Conservation (phyloP, 2,113 vertebrate species). For the Apeltes quadracus region DNA sequence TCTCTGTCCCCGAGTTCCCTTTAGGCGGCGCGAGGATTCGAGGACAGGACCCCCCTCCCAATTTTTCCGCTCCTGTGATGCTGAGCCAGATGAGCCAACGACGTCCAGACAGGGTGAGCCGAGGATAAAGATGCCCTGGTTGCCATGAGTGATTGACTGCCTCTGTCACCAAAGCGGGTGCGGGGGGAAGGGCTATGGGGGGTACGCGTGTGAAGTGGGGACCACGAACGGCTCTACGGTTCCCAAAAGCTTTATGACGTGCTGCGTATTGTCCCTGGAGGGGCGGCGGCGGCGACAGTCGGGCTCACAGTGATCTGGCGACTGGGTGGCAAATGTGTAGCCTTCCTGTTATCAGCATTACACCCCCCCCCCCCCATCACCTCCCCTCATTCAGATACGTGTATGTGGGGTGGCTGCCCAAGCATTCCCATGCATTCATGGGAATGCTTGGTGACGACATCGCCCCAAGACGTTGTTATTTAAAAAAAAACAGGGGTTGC, state of each 20-base stretch:
- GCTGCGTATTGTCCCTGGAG: constrained; percentile 29
- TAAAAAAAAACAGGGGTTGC: background rate
- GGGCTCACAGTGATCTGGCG: constrained; percentile 42
- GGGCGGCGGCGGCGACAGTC: constrained; percentile 28
- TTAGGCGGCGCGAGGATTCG: constrained; percentile 21
- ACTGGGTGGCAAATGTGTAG: constrained; percentile 59
- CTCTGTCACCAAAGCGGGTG: constrained; percentile 37
- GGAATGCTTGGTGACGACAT: constrained; percentile 10
- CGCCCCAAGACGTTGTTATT: constrained; percentile 12
- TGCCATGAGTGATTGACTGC: constrained; percentile 69
- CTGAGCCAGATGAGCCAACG: constrained; percentile 53
- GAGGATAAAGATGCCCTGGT: constrained; percentile 71
- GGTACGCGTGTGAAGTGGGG: constrained; percentile 38
- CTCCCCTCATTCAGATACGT: constrained; percentile 6
- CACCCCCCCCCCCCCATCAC: background rate
- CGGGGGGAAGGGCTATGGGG: background rate
- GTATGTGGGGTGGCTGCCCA: constrained; percentile 9
- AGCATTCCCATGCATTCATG: no score
- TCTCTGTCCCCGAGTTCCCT: constrained; percentile 38
- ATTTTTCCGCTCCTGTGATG: constrained; percentile 38
- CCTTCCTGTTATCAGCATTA: constrained; percentile 46
- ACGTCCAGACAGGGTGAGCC: constrained; percentile 54
- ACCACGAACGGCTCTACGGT: constrained; percentile 34
- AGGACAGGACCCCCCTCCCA: constrained; percentile 61
- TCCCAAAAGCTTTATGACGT: constrained; percentile 61